Evolutionary conservation across 2,797 vertebrate genomes (phyloP).

Genomic region (Neosalanx taihuensis): DNA sequence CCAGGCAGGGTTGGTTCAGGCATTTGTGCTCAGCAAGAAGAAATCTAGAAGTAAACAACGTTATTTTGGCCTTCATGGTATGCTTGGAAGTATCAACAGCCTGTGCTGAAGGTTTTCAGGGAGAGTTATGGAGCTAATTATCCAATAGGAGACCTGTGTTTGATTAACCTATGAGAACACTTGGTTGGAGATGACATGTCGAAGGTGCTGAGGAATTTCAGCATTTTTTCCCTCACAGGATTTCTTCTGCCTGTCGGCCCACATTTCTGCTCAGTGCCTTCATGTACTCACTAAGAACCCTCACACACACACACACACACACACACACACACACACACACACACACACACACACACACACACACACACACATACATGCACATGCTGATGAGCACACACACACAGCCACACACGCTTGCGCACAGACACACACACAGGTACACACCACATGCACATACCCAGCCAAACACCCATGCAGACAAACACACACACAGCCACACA

Average conservation of each 20-base stretch:
- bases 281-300: background rate
- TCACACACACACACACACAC: too few relatives aligned
- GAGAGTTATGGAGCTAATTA: background rate
- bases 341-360: background rate
- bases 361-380: background rate
- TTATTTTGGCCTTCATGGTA: background rate
- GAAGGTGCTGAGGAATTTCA: background rate
- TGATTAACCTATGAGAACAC: background rate
- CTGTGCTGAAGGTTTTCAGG: background rate
- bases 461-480: background rate
- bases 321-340: too few relatives aligned
- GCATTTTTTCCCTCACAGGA: background rate
- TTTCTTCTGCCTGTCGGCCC: background rate
- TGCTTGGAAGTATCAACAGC: background rate
- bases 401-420: too few relatives aligned
- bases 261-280: background rate
- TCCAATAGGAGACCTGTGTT: background rate
- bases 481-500: background rate
- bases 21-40: background rate
- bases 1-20: background rate
- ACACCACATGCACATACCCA: background rate
- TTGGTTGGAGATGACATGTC: background rate
- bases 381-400: background rate
- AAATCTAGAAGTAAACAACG: background rate
- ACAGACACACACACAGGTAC: background rate